Base-by-base conservation (phyloP, 2,888 invertebrate species). In the Lordiphosa fenestrarum region DNA sequence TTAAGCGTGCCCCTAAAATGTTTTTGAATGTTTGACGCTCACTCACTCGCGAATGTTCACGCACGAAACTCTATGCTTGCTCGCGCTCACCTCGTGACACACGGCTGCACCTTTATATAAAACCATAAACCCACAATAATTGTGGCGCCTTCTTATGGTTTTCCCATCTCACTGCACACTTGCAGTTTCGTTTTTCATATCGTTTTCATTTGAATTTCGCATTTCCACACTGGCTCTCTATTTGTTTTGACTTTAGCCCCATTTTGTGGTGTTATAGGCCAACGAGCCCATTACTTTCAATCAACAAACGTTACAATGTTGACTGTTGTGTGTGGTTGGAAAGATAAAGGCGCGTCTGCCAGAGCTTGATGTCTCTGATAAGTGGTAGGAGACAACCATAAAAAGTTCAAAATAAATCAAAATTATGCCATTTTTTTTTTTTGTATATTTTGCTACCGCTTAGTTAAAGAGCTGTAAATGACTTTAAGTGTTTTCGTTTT, bases 271-370 rank as follows among this genome's bases (percentile, higher is more conserved):
- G 65, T 53, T 69, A 57, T 59, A 61, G 58, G 68, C 63, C 54
- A 52, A 51, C 53, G 40, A 39, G 59, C 65, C 54, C 54, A 80
- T 80, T 66, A 57, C 59, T 50, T 74, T 75, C 72, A 78, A 78
- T 78, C 53, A 68, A 46, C 49, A 61, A 37, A n/a, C 35, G 23
- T 51, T 33, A 66, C 39, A 7, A 25, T 49, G 58, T 58, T 65
- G 66, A 35, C 50, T 41, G 41, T 56, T 44, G 56, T 55, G 33
- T 46, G 23, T 23, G 35, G 35, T 37, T 38, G 13, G 37, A 47
- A 63, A 53, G 41, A 21, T 37, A 30, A 21, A 21, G 36, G 40
- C 44, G 44, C 48, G n/a, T 21, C 40, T 13, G 12, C 33, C 39
- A 30, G 38, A 30, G 38, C 35, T 53, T 50, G 30, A 48, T 50